phyloP scores from a whole-genome alignment of 2,888 invertebrate genomes.

The Oxyscelio sp. region DNA sequence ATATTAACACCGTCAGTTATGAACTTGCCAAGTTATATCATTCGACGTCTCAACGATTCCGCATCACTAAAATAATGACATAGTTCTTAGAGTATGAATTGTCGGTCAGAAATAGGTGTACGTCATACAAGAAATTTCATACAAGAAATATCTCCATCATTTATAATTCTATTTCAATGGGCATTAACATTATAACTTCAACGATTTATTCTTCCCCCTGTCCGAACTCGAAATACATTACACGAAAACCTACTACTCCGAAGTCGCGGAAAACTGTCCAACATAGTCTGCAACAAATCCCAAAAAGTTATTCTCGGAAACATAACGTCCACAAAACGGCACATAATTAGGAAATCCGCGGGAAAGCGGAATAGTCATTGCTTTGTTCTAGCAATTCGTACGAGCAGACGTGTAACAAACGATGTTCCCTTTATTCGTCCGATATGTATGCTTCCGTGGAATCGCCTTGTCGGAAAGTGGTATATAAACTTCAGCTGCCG shows the following conservation, averaged over 20 bases:
- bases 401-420: constrained; percentile 66
- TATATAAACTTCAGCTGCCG: constrained; percentile 79
- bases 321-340: constrained; percentile 40
- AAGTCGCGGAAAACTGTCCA: constrained; percentile 26
- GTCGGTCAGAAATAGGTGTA: neutral
- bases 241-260: constrained; percentile 11
- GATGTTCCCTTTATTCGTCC: constrained; percentile 69
- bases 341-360: constrained; percentile 71
- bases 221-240: constrained; percentile 27
- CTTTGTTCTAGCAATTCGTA: constrained; percentile 62
- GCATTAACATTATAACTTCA: constrained; percentile 6
- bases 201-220: constrained; percentile 4
- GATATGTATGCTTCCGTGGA: constrained; percentile 52
- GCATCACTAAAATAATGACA: neutral
- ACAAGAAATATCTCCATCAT: neutral
- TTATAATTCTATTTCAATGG: neutral
- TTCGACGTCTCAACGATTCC: neutral
- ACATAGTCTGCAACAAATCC: constrained; percentile 42
- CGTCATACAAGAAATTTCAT: neutral
- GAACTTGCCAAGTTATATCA: neutral
- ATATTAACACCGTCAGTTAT: too few species aligned
- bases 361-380: constrained; percentile 61
- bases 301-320: constrained; percentile 64
- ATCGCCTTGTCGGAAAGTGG: constrained; percentile 67
- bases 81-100: neutral